Evolutionary conservation across 2,113 vertebrate species (phyloP).

Genomic region (Hemichromis elongatus): DNA sequence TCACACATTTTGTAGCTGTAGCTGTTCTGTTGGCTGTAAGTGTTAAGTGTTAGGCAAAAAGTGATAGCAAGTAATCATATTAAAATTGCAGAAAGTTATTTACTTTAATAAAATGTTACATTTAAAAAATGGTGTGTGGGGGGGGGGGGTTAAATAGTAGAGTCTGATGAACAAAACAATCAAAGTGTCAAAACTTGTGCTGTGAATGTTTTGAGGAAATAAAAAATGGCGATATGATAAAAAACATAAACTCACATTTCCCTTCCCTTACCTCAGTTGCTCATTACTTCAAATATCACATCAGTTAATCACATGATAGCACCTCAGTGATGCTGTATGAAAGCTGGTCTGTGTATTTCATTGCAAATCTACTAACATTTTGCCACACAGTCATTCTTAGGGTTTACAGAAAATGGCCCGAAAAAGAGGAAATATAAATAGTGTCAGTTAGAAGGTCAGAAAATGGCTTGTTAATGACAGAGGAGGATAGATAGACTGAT

Average conservation of each 20-base stretch:
- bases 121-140: no score
- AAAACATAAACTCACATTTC: neutral
- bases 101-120: no score
- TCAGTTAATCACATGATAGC: neutral
- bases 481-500: neutral
- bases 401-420: neutral
- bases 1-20: neutral
- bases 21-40: no score
- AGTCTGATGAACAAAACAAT: neutral
- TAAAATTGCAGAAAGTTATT: neutral
- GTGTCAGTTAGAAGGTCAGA: no score
- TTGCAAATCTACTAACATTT: neutral
- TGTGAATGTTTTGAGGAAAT: neutral
- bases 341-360: neutral
- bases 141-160: no score
- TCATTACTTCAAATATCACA: neutral
- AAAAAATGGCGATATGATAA: neutral
- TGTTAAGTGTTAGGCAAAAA: no score
- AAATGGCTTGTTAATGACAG: neutral
- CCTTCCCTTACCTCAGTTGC: no score
- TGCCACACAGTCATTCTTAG: neutral
- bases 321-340: neutral
- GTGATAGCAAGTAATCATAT: neutral
- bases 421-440: neutral
- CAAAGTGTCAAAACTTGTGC: neutral